Conservation (phyloP, 37 sponge, comb jelly and placozoan species). For the Petrosia ficiformis region DNA sequence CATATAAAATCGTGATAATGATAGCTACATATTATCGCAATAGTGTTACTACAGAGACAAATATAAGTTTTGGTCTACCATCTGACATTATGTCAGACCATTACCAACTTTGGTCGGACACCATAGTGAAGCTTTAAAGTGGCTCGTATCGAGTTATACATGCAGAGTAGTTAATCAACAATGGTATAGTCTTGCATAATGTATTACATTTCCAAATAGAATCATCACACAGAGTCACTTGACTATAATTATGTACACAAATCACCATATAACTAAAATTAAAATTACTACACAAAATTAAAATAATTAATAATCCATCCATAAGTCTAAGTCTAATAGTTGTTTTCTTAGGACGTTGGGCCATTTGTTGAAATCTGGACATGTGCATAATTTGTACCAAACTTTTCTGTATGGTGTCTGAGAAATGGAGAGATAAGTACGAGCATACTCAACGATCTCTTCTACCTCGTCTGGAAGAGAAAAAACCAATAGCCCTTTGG, state of each 20-base stretch:
- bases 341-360: too few species aligned
- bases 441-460: constrained; percentile 33
- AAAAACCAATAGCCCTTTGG: constrained; percentile 21
- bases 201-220: constrained; percentile 37
- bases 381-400: constrained; percentile 59
- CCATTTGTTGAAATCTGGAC: constrained; percentile 49
- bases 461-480: constrained; percentile 44
- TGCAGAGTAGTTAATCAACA: constrained; percentile 46
- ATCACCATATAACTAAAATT: too few species aligned
- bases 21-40: not conserved
- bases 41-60: too few species aligned
- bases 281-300: too few species aligned
- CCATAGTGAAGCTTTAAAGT: not conserved
- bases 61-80: not conserved
- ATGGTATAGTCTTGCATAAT: constrained; percentile 42
- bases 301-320: too few species aligned
- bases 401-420: constrained; percentile 28
- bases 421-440: constrained; percentile 27
- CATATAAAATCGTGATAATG: too few species aligned
- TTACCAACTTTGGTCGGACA: not conserved
- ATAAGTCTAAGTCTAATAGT: too few species aligned
- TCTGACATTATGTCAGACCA: not conserved
- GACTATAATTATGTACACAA: too few species aligned
- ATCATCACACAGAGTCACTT: too few species aligned
- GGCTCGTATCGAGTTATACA: too few species aligned